Evolutionary conservation across 2,888 invertebrate genomes (phyloP).

Genomic region (Matsumyia berberina): DNA sequence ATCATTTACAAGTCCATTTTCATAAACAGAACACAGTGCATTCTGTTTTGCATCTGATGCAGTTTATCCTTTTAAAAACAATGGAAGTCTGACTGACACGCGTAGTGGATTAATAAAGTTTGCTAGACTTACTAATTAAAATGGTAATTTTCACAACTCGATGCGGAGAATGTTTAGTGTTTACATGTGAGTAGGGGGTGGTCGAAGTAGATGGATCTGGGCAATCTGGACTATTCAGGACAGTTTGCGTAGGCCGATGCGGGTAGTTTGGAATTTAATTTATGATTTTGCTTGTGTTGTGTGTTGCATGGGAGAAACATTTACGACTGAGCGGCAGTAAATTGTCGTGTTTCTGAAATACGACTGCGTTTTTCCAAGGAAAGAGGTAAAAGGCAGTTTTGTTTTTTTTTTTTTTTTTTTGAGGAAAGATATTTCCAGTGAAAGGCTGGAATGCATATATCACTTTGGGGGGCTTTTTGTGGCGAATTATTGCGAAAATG

Average conservation of each 20-base stretch:
- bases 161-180: conserved; percentile 8
- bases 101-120: neutral
- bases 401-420: no score
- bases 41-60: conserved; percentile 25
- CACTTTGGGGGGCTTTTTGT: neutral
- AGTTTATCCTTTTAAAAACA: conserved; percentile 29
- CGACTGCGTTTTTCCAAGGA: conserved; percentile 5
- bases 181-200: conserved; percentile 10
- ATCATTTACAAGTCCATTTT: conserved; percentile 6
- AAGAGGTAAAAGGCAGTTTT: conserved; percentile 4
- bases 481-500: neutral
- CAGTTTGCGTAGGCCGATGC: conserved; percentile 10
- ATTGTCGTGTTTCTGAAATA: conserved; percentile 14
- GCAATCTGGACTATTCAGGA: conserved; percentile 21
- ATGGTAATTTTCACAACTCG: conserved; percentile 5
- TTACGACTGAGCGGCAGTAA: conserved; percentile 13
- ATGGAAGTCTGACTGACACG: neutral
- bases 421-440: neutral
- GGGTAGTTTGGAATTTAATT: conserved; percentile 26
- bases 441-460: neutral
- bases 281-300: conserved; percentile 1
- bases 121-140: conserved; percentile 8
- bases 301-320: neutral
- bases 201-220: neutral
- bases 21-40: conserved; percentile 10